Evolutionary conservation across 2,113 vertebrate species (phyloP), one percentile per base, ranked within the genome.

Genomic region (Dunckerocampus dactyliophorus): DNA sequence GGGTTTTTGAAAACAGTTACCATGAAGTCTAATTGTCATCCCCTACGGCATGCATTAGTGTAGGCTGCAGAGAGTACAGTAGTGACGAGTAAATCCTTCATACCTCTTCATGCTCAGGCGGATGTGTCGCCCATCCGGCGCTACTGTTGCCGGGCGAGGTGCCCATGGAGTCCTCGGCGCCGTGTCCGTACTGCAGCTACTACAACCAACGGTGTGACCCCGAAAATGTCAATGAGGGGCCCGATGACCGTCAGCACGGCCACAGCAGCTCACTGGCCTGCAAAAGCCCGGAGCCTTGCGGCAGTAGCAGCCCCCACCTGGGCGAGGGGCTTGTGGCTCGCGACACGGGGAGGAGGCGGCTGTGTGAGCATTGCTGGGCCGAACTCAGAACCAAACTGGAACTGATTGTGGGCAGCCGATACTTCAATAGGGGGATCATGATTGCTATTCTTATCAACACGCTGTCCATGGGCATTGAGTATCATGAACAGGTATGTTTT

Each of bases 361-460:
- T 84, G 58, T 58, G 53, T 5, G 4, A n/a, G 45, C 54, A 45
- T 6, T 77, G 77, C 63, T 86, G 84, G 84, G 69, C 39, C 19
- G 71, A 60, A 54, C 51, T 75, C 14, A 55, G 58, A 59, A 42
- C 22, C 16, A 79, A 81, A 67, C 76, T 89, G 55, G 56, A 88
- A 52, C 83, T 89, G 69, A 95, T 98, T 0, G 97, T 98, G 70
- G 93, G 92, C 59, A 99, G 97, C 93, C 95, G 95, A 81, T 99
- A 99, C 80, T 99, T 99, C 89, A 98, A 87, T 90, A 91, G 96
- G 0, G 97, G 97, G 13, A 98, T 99, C 82, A 99, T 99, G 97
- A 93, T 93, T 15, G 95, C 97, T 72, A 99, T 99, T 71, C 93
- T 99, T 49, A 94, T 98, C 82, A 99, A 99, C 85, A 98, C 97